Base-by-base conservation (phyloP, 2,888 invertebrate species). In the Microplitis manilae region DNA sequence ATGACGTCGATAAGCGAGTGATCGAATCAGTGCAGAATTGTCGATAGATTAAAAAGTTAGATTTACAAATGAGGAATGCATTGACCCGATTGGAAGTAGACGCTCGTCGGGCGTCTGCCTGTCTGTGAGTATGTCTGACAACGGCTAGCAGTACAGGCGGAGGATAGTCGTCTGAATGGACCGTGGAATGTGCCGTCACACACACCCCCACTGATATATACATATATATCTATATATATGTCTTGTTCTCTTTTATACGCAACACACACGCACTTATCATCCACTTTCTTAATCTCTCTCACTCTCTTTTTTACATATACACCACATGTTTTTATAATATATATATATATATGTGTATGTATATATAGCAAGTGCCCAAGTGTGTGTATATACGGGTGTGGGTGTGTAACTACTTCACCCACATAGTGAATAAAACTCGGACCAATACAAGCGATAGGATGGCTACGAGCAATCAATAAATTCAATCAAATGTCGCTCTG, bases 51-150 rank as follows among this genome's bases (percentile, higher is more conserved):
- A 50, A 70, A 70, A 70, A 70, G 50, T 2, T 59, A 70, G 30
- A 67, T 73, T 41, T 67, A 73, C 73, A 40, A 73, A 60, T 73
- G 73, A 65, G 59, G 59, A 67, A 73, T 73, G 73, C 73, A 60
- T n/a, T 73, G 73, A 73, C 73, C 73, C 41, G 73, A 50, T 73
- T 73, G 73, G 59, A 59, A 67, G 73, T 65, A 72, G 61, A 72
- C 62, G 64, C 8, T 73, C 41, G 67, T 50, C 80, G 79, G 83
- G 83, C 85, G 86, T 85, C 86, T 80, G 84, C 78, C 84, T 83
- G 86, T 84, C 86, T 84, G 85, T 85, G 84, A 82, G 82, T 84
- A 85, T 87, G 87, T 87, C 87, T 84, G 86, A 87, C 87, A 86
- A 84, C 86, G 84, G 50, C 13, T 50, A 50, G 50, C 50, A 50